Evolutionary conservation across 1,140 invertebrate genomes (phyloP).

Genomic region (Brachionus koreanus): DNA sequence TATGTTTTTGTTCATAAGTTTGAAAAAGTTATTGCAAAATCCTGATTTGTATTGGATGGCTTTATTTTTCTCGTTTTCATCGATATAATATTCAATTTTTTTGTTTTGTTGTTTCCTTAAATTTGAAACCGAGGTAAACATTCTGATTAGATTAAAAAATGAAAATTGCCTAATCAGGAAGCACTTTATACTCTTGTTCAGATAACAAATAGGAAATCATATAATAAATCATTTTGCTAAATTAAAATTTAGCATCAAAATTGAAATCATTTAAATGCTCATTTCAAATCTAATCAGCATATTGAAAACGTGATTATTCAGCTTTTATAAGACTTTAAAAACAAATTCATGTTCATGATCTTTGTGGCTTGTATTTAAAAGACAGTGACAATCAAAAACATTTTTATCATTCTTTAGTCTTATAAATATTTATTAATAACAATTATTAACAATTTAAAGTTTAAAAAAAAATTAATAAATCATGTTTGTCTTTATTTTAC

Average conservation of each 20-base stretch:
- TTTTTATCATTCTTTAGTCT: background rate
- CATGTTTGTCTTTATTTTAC: too few species aligned
- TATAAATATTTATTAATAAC: too few species aligned
- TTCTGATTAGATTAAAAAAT: background rate
- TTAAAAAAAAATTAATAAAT: too few species aligned
- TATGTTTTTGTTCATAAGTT: background rate
- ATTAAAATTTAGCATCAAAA: too few species aligned
- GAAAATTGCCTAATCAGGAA: background rate
- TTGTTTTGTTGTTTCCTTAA: constrained; percentile 31
- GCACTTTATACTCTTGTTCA: background rate
- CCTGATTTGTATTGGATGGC: background rate
- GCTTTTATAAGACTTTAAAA: background rate
- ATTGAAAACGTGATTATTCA: constrained; percentile 5
- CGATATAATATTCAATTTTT: constrained; percentile 44
- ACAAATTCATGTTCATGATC: too few species aligned
- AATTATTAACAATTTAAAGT: too few species aligned
- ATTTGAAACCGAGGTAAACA: background rate
- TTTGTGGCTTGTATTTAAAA: background rate
- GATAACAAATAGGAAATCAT: background rate
- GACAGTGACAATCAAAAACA: background rate
- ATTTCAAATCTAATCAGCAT: background rate
- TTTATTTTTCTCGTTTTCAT: constrained; percentile 28
- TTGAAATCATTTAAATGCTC: background rate
- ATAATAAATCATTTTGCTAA: background rate
- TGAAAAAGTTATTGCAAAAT: background rate